Evolutionary conservation across 1,140 invertebrate genomes (phyloP).

Genomic region (Antheraea pernyi): DNA sequence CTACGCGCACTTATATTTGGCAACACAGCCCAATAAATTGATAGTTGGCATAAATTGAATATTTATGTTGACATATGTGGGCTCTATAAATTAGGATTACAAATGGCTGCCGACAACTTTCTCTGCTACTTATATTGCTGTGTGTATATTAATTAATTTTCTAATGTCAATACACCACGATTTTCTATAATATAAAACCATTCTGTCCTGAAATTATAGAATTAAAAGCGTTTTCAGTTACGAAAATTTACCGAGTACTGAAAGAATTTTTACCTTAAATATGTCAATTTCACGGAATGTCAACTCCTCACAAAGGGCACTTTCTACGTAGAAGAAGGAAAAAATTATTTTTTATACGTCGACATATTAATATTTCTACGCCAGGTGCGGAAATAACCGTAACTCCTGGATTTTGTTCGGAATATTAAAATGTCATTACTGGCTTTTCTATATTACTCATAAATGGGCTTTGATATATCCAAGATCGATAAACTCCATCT

Average conservation of each 20-base stretch:
- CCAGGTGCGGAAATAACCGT: slow-evolving; percentile 8
- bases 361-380: not conserved
- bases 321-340: not conserved
- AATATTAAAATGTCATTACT: not conserved
- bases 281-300: not conserved
- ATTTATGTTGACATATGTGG: slow-evolving; percentile 10
- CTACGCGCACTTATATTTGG: slow-evolving; percentile 13
- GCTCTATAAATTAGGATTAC: slow-evolving; percentile 11
- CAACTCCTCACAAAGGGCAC: not conserved
- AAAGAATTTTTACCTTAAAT: not conserved
- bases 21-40: slow-evolving; percentile 6
- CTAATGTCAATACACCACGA: not conserved
- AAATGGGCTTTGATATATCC: too few relatives aligned
- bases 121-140: not conserved
- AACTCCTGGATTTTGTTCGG: slow-evolving; percentile 3
- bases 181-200: not conserved
- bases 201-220: not conserved
- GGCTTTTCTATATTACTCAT: too few relatives aligned
- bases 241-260: not conserved
- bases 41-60: slow-evolving; percentile 7
- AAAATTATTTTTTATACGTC: not conserved
- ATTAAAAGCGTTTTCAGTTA: not conserved
- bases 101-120: slow-evolving; percentile 6
- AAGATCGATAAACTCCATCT: too few relatives aligned
- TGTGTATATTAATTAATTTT: not conserved